Percentiles rank a stretch among this genome's conserved stretches.
phyloP scores from a whole-genome alignment of 1,140 invertebrate species.

The Ceratina calcarata region DNA sequence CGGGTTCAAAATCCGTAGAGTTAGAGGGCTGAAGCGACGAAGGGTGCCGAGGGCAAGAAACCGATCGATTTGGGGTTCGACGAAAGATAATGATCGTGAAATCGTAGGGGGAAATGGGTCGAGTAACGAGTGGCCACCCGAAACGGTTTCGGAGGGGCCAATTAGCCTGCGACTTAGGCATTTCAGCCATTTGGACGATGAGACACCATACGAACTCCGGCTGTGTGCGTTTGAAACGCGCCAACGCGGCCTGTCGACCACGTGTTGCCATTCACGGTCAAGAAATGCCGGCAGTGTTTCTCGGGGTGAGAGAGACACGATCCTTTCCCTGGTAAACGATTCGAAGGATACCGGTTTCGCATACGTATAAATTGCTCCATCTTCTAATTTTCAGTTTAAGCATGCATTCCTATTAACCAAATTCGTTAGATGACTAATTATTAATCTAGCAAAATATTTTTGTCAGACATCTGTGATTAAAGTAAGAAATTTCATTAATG shows the following conservation, averaged over 20 bases:
- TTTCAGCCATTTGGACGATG: neutral
- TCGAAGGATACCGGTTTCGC: slow-evolving; percentile 3
- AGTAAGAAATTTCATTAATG: too few species aligned
- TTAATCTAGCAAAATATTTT: too few species aligned
- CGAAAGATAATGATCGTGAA: slow-evolving; percentile 65
- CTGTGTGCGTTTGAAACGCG: too few species aligned
- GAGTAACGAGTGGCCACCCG: slow-evolving; percentile 33
- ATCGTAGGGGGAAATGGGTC: slow-evolving; percentile 55
- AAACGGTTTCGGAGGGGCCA: slow-evolving; percentile 40
- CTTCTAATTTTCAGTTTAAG: too few species aligned
- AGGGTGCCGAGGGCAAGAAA: slow-evolving; percentile 32
- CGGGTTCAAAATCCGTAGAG: slow-evolving; percentile 7
- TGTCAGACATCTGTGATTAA: too few species aligned
- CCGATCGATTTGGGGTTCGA: slow-evolving; percentile 54
- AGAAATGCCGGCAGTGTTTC: slow-evolving; percentile 48
- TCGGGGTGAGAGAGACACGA: slow-evolving; percentile 9
- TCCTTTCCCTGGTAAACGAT: slow-evolving; percentile 8
- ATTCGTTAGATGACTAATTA: too few species aligned
- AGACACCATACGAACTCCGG: slow-evolving; percentile 3
- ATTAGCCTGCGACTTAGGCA: slow-evolving; percentile 60
- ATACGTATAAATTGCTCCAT: slow-evolving; percentile 9
- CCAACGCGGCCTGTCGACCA: slow-evolving; percentile 49
- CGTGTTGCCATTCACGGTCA: slow-evolving; percentile 51
- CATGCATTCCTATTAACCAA: too few species aligned
- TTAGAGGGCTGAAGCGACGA: slow-evolving; percentile 6